Evolutionary conservation across 2,888 invertebrate species (phyloP), one percentile per base, ranked within the genome.

Genomic region (Oscheius myriophilus): DNA sequence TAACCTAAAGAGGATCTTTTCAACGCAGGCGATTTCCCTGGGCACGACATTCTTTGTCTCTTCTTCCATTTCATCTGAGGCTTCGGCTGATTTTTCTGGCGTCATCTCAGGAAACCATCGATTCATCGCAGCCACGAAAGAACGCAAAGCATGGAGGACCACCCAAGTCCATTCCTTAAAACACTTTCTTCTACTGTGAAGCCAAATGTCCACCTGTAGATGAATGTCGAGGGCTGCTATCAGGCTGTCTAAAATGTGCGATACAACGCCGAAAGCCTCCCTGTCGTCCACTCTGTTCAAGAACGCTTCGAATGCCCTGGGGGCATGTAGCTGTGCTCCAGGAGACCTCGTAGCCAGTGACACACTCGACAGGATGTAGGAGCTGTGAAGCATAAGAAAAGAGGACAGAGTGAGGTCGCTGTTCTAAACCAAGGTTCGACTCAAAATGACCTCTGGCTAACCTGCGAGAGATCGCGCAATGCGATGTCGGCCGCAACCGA

Each of bases 201-300:
- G 14, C 14, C 23, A 18, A 4, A 4, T 11, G 26, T 1, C 16
- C 18, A 68, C 68, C 75, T 79, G 73, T 39, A 78, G 69, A 70
- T 71, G 73, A 12, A 18, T 53, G 65, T 72, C 80, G 52, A 79
- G 67, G 41, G 66, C 74, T 21, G 58, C 46, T 18, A 82, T 54
- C 57, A 82, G 62, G 26, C 74, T 75, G n/a, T 68, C 53, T 3
- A 74, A 64, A 43, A 78, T 72, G 16, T 70, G 58, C 42, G 49
- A 21, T 11, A 69, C 66, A 0, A 67, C 51, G 16, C 73, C 74
- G 43, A 76, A 81, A 14, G 77, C 26, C 25, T n/a, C 9, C 33
- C 64, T 12, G 66, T 73, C 52, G 11, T 64, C 21, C 54, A 71
- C 65, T 52, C 43, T 33, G 7, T 70, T 39, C 25, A 82, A 23